A percentile compares a stretch with the other conserved stretches of the same genome.
These are phyloP conservation scores for Dipodomys ordii DNA, from an alignment of 2,113 vertebrate genomes.

Conservation along the genomic window DNA sequence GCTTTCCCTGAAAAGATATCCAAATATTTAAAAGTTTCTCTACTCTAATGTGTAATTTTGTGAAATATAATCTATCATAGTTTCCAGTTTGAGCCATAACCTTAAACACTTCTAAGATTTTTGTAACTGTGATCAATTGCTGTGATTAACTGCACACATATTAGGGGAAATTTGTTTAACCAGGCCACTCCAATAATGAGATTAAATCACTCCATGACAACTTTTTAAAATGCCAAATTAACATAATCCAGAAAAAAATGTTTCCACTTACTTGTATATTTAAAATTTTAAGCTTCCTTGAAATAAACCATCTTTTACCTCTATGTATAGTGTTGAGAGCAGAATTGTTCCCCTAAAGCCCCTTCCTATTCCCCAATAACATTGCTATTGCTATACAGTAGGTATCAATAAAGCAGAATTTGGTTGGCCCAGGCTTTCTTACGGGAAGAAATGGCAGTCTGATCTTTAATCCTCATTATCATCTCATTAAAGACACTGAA, in stretches of 20 bases:
- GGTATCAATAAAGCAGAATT: background rate
- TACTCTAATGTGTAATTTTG: background rate
- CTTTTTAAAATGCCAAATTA: constrained; percentile 51
- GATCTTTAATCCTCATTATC: background rate
- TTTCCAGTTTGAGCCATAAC: constrained; percentile 55
- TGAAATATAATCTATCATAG: constrained; percentile 14
- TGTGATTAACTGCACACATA: background rate
- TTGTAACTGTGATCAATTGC: background rate
- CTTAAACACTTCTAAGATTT: constrained; percentile 21
- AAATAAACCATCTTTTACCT: constrained; percentile 30
- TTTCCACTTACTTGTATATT: constrained; percentile 12
- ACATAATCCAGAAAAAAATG: background rate
- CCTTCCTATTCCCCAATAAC: background rate
- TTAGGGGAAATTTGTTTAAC: constrained; percentile 42
- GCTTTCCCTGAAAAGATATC: constrained; percentile 58
- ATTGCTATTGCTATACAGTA: background rate
- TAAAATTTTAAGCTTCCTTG: constrained; percentile 21
- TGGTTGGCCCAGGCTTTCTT: background rate
- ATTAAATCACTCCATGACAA: background rate
- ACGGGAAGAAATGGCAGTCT: background rate
- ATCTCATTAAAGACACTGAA: background rate
- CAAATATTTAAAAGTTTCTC: constrained; percentile 11
- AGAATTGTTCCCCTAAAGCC: background rate
- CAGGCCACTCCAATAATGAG: background rate
- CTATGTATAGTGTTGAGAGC: background rate